Percentiles rank a stretch among this genome's conserved stretches.
These are phyloP conservation scores for Octodonta nipae DNA, from an alignment of 2,888 invertebrate genomes.

Conservation along the genomic window DNA sequence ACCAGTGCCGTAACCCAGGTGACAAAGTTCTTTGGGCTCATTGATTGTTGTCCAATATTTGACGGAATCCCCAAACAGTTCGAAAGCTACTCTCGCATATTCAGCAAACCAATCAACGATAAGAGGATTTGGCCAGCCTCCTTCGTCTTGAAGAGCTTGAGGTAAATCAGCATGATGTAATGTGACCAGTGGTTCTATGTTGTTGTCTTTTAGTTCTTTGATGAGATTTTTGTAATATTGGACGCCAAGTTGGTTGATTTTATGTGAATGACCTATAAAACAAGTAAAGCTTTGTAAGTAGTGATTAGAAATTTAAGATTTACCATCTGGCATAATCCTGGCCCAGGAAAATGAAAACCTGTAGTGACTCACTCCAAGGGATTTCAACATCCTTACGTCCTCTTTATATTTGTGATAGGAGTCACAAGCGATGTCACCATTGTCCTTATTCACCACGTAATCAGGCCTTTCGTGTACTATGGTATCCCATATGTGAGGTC, in stretches of 20 bases:
- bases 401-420: constrained; percentile 49
- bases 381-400: constrained; percentile 44
- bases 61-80: constrained; percentile 7
- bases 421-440: constrained; percentile 50
- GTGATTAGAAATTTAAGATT: background rate
- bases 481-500: constrained; percentile 55
- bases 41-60: constrained; percentile 10
- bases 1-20: background rate
- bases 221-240: constrained; percentile 6
- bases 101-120: constrained; percentile 6
- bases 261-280: no score
- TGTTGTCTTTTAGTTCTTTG: constrained; percentile 4
- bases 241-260: background rate
- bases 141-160: constrained; percentile 7
- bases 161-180: constrained; percentile 8
- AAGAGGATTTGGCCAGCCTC: constrained; percentile 6
- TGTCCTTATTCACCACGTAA: constrained; percentile 37
- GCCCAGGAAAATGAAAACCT: constrained; percentile 7
- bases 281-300: no score
- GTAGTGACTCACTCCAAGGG: constrained; percentile 37
- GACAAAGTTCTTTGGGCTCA: constrained; percentile 7
- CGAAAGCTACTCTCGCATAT: constrained; percentile 7
- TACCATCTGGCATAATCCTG: constrained; percentile 39
- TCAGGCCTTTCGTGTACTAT: constrained; percentile 42
- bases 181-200: constrained; percentile 8